Percentiles rank a stretch among this genome's conserved stretches.
Conservation (phyloP, 2,797 vertebrate genomes). For the Pseudotriccus pelzelni region DNA sequence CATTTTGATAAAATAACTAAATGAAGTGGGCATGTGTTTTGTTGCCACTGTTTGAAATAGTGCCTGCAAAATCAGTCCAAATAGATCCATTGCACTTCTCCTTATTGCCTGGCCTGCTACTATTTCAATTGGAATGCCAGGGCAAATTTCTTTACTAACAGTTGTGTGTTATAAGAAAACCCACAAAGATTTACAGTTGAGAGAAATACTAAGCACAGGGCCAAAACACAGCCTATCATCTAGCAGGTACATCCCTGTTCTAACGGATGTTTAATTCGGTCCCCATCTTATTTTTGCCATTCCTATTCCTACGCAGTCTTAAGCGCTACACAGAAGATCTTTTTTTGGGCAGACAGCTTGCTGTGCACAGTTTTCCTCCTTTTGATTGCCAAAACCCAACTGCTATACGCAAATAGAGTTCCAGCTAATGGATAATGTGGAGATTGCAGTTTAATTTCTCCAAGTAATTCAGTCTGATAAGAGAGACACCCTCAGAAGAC, state of each 20-base stretch:
- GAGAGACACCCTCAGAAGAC: background rate
- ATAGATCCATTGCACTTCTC: background rate
- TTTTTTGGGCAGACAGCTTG: constrained; percentile 18
- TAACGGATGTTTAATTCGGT: background rate
- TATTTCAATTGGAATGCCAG: background rate
- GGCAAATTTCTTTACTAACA: background rate
- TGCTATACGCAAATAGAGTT: constrained; percentile 20
- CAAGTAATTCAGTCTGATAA: constrained; percentile 22
- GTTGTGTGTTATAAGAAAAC: background rate
- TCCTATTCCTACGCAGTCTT: background rate
- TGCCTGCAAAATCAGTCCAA: background rate
- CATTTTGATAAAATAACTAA: background rate
- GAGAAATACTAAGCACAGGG: background rate
- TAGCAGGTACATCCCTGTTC: background rate
- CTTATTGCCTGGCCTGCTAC: background rate
- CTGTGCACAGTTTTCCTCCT: constrained; percentile 22
- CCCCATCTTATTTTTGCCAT: background rate
- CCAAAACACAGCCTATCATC: background rate
- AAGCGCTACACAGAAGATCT: background rate
- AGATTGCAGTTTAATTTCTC: constrained; percentile 46
- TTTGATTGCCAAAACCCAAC: constrained; percentile 30
- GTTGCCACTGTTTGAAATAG: background rate
- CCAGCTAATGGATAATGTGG: constrained; percentile 28
- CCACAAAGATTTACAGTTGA: background rate
- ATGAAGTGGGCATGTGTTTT: background rate